Conservation (phyloP, 2,797 vertebrate species). For the Hemibagrus guttatus region DNA sequence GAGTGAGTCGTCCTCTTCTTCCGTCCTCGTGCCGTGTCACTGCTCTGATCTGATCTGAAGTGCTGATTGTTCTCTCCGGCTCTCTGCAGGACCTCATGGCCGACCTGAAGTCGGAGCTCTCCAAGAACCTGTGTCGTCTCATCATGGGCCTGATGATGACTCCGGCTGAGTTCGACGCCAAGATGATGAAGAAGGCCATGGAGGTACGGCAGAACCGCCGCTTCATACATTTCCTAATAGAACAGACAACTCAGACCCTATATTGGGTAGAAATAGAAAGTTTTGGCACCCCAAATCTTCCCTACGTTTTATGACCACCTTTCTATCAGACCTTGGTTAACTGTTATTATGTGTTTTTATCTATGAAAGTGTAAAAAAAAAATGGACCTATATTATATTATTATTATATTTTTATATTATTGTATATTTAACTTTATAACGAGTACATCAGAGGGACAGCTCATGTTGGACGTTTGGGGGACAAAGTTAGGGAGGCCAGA, state of each 20-base stretch:
- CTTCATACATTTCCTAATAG: not conserved
- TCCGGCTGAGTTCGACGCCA: conserved; percentile 90
- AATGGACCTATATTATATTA: too few relatives aligned
- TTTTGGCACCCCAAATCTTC: not conserved
- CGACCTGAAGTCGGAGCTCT: conserved; percentile 94
- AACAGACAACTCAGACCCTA: not conserved
- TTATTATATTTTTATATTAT: too few relatives aligned
- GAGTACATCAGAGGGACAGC: too few relatives aligned
- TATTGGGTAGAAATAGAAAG: not conserved
- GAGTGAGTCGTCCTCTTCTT: conserved; percentile 74
- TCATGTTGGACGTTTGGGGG: too few relatives aligned
- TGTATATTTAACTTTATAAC: too few relatives aligned
- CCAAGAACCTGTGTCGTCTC: conserved; percentile 87
- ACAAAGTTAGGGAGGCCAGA: too few relatives aligned
- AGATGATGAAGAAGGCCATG: conserved; percentile 95
- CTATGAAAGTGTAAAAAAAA: too few relatives aligned
- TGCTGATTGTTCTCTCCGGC: not conserved
- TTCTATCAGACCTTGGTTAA: too few relatives aligned
- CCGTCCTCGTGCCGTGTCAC: not conserved
- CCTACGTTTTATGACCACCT: not conserved
- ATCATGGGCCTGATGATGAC: conserved; percentile 92
- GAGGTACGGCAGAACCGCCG: conserved; percentile 75
- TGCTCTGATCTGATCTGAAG: not conserved
- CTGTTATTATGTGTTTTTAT: not conserved
- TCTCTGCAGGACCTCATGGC: conserved; percentile 87